Percentiles rank a stretch among this genome's conserved stretches.
Conservation (phyloP, 2,888 invertebrate species). For the Lysandra bellargus region DNA sequence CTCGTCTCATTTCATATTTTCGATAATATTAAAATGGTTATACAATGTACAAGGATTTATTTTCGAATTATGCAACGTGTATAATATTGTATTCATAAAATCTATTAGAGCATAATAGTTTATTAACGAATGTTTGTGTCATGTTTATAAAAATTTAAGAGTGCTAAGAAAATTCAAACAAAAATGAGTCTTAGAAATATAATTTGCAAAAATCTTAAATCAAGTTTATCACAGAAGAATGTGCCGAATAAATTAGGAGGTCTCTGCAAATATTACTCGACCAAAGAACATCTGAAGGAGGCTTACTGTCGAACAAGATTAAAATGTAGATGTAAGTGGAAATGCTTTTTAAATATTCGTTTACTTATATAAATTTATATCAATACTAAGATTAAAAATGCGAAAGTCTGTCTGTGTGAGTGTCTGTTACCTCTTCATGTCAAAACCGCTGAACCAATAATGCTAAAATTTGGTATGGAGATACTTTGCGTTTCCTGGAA, state of each 20-base stretch:
- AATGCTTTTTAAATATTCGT: slow-evolving; percentile 36
- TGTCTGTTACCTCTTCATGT: too few relatives aligned
- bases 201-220: slow-evolving; percentile 48
- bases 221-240: slow-evolving; percentile 49
- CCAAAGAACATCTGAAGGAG: slow-evolving; percentile 74
- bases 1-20: slow-evolving; percentile 7
- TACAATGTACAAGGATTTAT: slow-evolving; percentile 4
- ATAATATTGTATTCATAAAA: slow-evolving; percentile 9
- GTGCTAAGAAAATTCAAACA: slow-evolving; percentile 6
- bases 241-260: slow-evolving; percentile 44
- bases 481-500: too few relatives aligned
- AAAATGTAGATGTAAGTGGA: slow-evolving; percentile 86
- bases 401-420: too few relatives aligned
- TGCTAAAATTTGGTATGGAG: too few relatives aligned
- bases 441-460: too few relatives aligned
- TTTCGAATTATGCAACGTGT: slow-evolving; percentile 33
- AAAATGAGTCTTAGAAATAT: slow-evolving; percentile 39
- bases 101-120: neutral
- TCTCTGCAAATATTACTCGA: slow-evolving; percentile 55
- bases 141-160: slow-evolving; percentile 21
- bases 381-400: slow-evolving; percentile 13
- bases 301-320: slow-evolving; percentile 84
- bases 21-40: neutral
- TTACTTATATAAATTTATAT: neutral
- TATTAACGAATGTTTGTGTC: neutral